Conservation (phyloP, 2,797 vertebrate species). For the Gymnothorax reevesii region DNA sequence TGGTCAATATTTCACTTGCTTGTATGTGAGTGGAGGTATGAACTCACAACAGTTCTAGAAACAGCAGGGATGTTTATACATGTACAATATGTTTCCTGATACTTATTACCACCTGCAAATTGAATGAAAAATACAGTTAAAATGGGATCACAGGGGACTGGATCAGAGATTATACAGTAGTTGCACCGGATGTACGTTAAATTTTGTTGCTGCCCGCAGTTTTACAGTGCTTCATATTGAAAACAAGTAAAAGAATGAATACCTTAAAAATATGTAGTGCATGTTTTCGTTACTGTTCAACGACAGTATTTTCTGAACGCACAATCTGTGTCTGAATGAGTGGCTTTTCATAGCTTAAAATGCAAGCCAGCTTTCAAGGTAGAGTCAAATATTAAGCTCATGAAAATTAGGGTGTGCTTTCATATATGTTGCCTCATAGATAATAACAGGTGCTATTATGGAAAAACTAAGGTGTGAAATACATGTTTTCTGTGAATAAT, state of each 20-base stretch:
- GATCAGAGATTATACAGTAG: too few species aligned
- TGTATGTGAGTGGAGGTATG: constrained; percentile 17
- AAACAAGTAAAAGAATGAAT: too few species aligned
- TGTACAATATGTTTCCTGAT: background rate
- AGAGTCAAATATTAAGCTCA: background rate
- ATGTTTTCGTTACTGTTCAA: too few species aligned
- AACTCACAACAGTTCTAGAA: constrained; percentile 28
- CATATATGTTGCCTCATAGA: background rate
- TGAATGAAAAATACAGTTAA: constrained; percentile 14
- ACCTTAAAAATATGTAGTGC: too few species aligned
- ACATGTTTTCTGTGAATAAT: background rate
- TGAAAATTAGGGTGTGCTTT: background rate
- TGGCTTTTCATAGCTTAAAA: background rate
- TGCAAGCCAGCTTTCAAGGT: background rate
- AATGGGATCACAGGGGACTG: too few species aligned
- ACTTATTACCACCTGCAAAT: constrained; percentile 1
- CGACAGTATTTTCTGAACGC: too few species aligned
- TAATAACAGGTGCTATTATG: background rate
- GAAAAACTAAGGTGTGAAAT: background rate
- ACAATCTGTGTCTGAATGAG: background rate
- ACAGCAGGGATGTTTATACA: background rate
- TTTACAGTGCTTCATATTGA: too few species aligned
- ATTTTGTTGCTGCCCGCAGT: too few species aligned
- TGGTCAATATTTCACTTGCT: constrained; percentile 16
- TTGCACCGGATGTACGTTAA: too few species aligned